Base-by-base conservation (phyloP, 2,113 vertebrate genomes). In the Lophius piscatorius region DNA sequence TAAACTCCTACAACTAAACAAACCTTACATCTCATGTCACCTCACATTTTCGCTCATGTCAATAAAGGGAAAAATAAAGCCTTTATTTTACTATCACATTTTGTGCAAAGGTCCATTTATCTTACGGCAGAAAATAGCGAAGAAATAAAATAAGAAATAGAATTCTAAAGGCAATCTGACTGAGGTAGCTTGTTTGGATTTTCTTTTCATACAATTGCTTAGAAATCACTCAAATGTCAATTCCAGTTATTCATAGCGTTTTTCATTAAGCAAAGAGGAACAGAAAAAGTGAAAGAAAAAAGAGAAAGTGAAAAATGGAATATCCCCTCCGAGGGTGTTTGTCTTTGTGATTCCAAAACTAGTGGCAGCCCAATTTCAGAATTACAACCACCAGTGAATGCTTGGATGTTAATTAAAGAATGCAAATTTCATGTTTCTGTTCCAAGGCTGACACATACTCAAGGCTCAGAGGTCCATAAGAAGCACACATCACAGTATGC, bases 351-450 rank as follows among this genome's bases (percentile, higher is more conserved):
- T 78, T 81, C 61, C 70, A 78, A 83, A 85, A 74, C 60, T 65
- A 76, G 73, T 52, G 5, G 71, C 70, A 61, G 69, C 50, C 64
- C 44, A 57, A 74, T 58, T 83, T 83, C 1, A 26, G 76, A 85
- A 87, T 82, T 84, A 77, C 76, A 84, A 87, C 81, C 73, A 82
- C 81, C 64, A 83, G 72, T 84, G 80, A 86, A 79, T 59, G 76
- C 74, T 84, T 70, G 76, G 83, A 77, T 86, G 81, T 82, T 88
- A 90, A 91, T 90, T 90, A 90, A 84, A 86, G 87, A 88, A 90
- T 91, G 90, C 86, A 89, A 91, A 91, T 90, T 81, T 81, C 76
- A 80, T 82, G 78, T 83, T 90, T 90, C 76, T 84, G 80, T 83
- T 85, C 83, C 86, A 85, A 90, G 88, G 83, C 80, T 88, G 81